Percentiles rank a stretch among this genome's conserved stretches.
Conservation (phyloP, 2,888 invertebrate genomes). For the Papilio gigon region DNA sequence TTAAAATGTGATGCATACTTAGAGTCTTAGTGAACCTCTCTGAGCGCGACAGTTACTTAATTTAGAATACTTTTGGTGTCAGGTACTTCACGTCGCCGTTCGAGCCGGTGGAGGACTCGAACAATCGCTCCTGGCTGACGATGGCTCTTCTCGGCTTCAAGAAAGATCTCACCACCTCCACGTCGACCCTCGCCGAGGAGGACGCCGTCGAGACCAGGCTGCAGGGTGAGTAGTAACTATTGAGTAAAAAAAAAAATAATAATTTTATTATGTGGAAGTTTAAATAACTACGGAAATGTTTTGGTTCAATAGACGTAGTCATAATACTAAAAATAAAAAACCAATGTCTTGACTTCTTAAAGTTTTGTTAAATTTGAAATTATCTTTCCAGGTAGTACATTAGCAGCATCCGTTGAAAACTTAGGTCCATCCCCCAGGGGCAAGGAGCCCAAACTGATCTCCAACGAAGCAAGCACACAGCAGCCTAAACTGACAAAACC, state of each 20-base stretch:
- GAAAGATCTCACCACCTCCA: conserved; percentile 82
- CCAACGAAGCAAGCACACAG: conserved; percentile 52
- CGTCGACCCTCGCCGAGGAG: conserved; percentile 84
- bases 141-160: conserved; percentile 85
- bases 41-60: no score
- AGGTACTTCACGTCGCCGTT: conserved; percentile 80
- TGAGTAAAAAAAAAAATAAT: background rate
- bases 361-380: background rate
- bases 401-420: conserved; percentile 75
- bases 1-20: no score
- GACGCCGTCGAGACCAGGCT: conserved; percentile 71
- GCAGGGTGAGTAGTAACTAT: conserved; percentile 57
- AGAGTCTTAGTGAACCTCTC: no score
- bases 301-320: no score
- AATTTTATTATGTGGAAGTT: no score
- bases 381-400: conserved; percentile 56
- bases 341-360: no score
- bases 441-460: conserved; percentile 51
- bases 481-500: conserved; percentile 60
- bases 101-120: conserved; percentile 69
- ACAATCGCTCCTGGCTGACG: conserved; percentile 84
- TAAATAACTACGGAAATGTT: no score
- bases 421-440: conserved; percentile 70
- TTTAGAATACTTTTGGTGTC: conserved; percentile 40
- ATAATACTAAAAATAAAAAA: no score